These are phyloP conservation scores for Liposcelis brunnea DNA, from an alignment of 2,888 invertebrate genomes.

Conservation along the genomic window DNA sequence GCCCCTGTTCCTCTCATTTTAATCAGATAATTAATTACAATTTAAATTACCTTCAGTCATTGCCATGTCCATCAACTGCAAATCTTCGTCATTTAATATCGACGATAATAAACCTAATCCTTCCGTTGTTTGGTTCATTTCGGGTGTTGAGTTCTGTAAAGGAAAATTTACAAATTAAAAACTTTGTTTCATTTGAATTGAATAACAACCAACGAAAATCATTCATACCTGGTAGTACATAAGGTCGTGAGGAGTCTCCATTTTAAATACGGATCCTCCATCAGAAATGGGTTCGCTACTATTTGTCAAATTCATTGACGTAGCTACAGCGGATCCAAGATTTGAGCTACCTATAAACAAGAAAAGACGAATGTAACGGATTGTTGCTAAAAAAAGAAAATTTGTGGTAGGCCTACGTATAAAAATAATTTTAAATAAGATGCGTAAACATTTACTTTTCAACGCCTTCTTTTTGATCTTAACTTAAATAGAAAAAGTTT, in stretches of 20 bases:
- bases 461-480: too few relatives aligned
- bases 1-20: background rate
- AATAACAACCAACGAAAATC: background rate
- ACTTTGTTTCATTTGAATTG: slow-evolving; percentile 16
- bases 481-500: too few relatives aligned
- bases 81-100: slow-evolving; percentile 72
- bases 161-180: too few relatives aligned
- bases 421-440: too few relatives aligned
- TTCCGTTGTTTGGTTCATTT: slow-evolving; percentile 57
- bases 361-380: background rate
- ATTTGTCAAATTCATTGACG: slow-evolving; percentile 62
- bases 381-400: too few relatives aligned
- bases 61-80: slow-evolving; percentile 84
- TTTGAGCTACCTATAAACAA: slow-evolving; percentile 35
- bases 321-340: slow-evolving; percentile 54
- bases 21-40: too few relatives aligned
- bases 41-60: slow-evolving; percentile 60
- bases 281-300: slow-evolving; percentile 47
- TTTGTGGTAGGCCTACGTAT: too few relatives aligned
- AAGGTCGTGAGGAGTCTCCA: slow-evolving; percentile 52
- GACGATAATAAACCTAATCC: slow-evolving; percentile 59
- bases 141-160: slow-evolving; percentile 39
- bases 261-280: slow-evolving; percentile 42
- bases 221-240: slow-evolving; percentile 58
- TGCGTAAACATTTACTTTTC: too few relatives aligned